A percentile compares a stretch with the other conserved stretches of the same genome.
Evolutionary conservation across 2,888 invertebrate genomes (phyloP).

Genomic region (Lasioglossum pauxillum): DNA sequence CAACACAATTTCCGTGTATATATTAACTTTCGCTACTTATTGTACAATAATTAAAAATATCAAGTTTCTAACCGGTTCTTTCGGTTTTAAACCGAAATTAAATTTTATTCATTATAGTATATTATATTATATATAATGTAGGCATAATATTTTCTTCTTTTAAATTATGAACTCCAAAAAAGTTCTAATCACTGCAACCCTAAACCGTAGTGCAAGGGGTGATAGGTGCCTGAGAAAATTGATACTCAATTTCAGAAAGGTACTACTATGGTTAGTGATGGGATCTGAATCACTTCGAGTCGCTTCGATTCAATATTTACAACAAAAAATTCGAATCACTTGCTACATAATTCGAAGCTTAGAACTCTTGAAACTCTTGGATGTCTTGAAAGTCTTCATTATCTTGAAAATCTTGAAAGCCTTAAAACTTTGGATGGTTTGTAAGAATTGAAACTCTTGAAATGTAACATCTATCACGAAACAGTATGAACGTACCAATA

Average conservation of each 20-base stretch:
- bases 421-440: too few relatives aligned
- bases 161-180: neutral
- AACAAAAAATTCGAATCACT: too few relatives aligned
- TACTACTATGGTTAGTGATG: neutral
- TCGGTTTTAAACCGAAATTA: neutral
- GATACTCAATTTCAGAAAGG: neutral
- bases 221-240: neutral
- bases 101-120: neutral
- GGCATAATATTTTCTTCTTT: neutral
- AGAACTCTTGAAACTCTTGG: too few relatives aligned
- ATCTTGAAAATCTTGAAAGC: too few relatives aligned
- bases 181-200: neutral
- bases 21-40: neutral
- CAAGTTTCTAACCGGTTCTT: neutral
- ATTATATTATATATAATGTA: too few relatives aligned
- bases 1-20: neutral
- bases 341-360: too few relatives aligned
- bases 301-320: too few relatives aligned
- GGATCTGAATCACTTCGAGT: too few relatives aligned
- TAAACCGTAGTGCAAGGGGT: neutral
- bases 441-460: too few relatives aligned
- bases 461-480: too few relatives aligned
- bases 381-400: too few relatives aligned
- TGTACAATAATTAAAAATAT: neutral
- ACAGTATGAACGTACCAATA: too few relatives aligned